phyloP scores from a whole-genome alignment of 2,113 vertebrate genomes.

The Tautogolabrus adspersus region DNA sequence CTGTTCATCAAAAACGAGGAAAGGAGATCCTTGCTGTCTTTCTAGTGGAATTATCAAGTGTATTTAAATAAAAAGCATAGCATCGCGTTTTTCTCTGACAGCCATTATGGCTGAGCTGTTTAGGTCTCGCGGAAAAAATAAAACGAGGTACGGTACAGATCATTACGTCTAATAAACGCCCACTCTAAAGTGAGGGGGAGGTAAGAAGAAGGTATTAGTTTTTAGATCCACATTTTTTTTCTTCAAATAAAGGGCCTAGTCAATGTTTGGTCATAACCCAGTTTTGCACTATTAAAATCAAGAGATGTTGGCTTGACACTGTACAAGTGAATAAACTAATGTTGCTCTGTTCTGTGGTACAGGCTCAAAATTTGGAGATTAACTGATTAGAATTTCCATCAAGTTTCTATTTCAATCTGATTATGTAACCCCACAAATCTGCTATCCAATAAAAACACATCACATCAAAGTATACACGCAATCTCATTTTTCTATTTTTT shows the following conservation, averaged over 20 bases:
- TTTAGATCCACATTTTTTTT: too few species aligned
- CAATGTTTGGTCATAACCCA: too few species aligned
- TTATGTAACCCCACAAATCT: conserved; percentile 57
- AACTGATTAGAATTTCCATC: conserved; percentile 54
- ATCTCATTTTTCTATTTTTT: not conserved
- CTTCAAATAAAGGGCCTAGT: too few species aligned
- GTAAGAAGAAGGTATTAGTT: too few species aligned
- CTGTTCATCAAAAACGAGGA: too few species aligned
- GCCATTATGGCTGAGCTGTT: not conserved
- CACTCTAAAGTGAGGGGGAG: too few species aligned
- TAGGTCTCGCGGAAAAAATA: not conserved
- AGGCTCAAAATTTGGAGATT: conserved; percentile 54
- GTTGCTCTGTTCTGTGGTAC: not conserved
- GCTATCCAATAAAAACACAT: conserved; percentile 37
- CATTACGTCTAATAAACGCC: too few species aligned
- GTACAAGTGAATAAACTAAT: not conserved
- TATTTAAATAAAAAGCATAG: not conserved
- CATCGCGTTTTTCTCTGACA: too few species aligned
- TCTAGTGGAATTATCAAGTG: too few species aligned
- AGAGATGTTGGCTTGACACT: not conserved
- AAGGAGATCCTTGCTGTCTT: not conserved
- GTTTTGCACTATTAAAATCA: conserved; percentile 16
- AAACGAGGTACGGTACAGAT: too few species aligned
- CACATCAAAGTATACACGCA: conserved; percentile 18
- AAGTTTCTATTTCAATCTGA: conserved; percentile 48